Evolutionary conservation across 2,113 vertebrate genomes (phyloP).

Genomic region (Ophthalmolycus amberensis): DNA sequence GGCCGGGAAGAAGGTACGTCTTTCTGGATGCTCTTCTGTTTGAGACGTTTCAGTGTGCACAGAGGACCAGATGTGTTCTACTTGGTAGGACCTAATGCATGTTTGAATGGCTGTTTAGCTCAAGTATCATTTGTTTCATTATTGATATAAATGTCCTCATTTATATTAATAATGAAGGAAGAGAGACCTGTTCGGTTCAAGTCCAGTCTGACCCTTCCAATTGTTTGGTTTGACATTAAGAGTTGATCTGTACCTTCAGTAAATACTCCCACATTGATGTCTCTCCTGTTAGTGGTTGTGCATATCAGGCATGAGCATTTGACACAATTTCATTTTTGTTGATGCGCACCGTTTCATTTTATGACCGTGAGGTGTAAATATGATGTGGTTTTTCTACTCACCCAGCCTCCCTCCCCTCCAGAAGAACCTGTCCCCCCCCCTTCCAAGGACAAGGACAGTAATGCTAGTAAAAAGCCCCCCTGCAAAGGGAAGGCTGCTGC

Average conservation of each 20-base stretch:
- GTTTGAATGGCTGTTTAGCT: not conserved
- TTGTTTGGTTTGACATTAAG: not conserved
- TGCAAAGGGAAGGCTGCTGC: slow-evolving; percentile 81
- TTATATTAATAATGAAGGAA: not conserved
- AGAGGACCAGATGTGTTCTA: not conserved
- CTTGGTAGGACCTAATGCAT: not conserved
- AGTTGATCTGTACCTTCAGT: not conserved
- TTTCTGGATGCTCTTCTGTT: not conserved
- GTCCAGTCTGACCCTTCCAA: not conserved
- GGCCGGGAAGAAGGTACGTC: slow-evolving; percentile 90
- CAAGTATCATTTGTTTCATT: not conserved
- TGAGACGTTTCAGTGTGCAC: not conserved
- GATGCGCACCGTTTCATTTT: slow-evolving; percentile 19
- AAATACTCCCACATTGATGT: not conserved
- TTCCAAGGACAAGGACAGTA: slow-evolving; percentile 86
- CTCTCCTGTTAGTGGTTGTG: not conserved
- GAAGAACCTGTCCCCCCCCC: slow-evolving; percentile 73
- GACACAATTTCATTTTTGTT: not conserved
- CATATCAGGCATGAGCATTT: not conserved
- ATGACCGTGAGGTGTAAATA: slow-evolving; percentile 37
- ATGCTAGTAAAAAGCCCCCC: slow-evolving; percentile 82
- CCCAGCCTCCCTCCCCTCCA: slow-evolving; percentile 75
- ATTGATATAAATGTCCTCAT: too few species aligned
- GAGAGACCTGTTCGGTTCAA: not conserved
- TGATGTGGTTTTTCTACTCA: slow-evolving; percentile 67